Evolutionary conservation across 2,797 vertebrate genomes (phyloP), one percentile per base, ranked within the genome.

Genomic region (Neoniphon sammara): DNA sequence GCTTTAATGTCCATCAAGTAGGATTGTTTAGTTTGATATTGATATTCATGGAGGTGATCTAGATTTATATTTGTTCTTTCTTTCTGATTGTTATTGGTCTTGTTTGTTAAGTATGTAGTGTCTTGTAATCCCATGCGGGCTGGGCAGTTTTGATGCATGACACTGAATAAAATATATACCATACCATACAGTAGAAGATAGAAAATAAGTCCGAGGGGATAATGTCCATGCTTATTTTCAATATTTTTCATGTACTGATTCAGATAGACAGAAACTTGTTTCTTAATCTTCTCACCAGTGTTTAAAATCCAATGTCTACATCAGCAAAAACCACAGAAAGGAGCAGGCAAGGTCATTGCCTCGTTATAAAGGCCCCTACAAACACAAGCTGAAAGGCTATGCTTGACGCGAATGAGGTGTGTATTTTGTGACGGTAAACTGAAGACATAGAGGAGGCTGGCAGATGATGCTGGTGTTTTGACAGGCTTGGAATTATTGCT

Each of bases 391-490:
- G 11, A 47, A 59, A 74, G 42, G 42, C 30, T 53, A 12, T 44
- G 21, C 65, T 61, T 54, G 34, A 55, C 17, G 14, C 57, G 27
- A 61, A 20, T 42, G 44, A 65, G 15, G 23, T 53, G 31, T 39
- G 42, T 54, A 20, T 71, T 76, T 23, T 76, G 25, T 47, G 42
- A 42, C 42, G 25, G n/a, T 67, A 64, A 81, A 80, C 55, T 23
- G 58, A 31, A n/a, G 49, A 60, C 66, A 71, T 39, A 31, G 42
- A 73, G 18, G 36, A 44, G 60, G 53, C 47, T 12, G 2, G 7
- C 17, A 30, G 1, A 49, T 50, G 34, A 46, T 54, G 60, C 55
- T 72, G 63, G 47, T 78, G 59, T 59, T 71, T 87, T 76, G 25
- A 69, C 21, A 58, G 17, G 50, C 23, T 66, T 52, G 21, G 25